phyloP scores from a whole-genome alignment of 2,888 invertebrate genomes.

The Pycnomerus fuliginosus region DNA sequence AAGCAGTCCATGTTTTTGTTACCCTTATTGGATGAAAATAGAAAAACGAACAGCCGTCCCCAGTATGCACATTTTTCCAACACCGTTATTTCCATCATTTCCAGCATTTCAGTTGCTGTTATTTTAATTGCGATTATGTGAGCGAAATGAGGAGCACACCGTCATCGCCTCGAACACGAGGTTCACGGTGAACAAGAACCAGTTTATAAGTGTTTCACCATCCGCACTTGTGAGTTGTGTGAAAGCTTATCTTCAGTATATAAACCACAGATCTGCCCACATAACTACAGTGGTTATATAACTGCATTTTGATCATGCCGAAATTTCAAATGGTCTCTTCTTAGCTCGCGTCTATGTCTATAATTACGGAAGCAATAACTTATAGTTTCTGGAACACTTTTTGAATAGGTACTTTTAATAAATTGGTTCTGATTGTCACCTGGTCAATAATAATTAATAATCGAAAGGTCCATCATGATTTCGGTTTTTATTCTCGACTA shows the following conservation, averaged over 20 bases:
- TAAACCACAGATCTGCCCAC: constrained; percentile 37
- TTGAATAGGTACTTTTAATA: constrained; percentile 13
- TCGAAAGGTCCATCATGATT: not conserved
- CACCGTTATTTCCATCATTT: no score
- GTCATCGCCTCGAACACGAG: constrained; percentile 24
- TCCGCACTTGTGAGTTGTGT: constrained; percentile 30
- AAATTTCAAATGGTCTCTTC: no score
- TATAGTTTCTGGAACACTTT: constrained; percentile 5
- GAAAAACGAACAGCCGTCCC: no score
- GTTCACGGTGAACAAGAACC: constrained; percentile 41
- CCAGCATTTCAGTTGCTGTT: constrained; percentile 2
- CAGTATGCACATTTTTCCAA: no score
- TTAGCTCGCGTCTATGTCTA: no score
- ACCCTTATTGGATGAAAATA: no score
- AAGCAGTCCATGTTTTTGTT: no score
- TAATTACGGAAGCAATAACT: constrained; percentile 16
- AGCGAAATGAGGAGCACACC: constrained; percentile 12
- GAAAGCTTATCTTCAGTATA: constrained; percentile 36
- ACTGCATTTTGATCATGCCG: constrained; percentile 19
- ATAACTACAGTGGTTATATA: constrained; percentile 33
- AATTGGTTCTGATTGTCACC: constrained; percentile 6
- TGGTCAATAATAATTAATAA: not conserved
- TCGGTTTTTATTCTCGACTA: not conserved
- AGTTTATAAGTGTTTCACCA: constrained; percentile 34
- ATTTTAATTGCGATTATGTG: constrained; percentile 21